These are phyloP conservation scores for Tachina fera DNA, from an alignment of 2,888 invertebrate species.

Conservation along the genomic window DNA sequence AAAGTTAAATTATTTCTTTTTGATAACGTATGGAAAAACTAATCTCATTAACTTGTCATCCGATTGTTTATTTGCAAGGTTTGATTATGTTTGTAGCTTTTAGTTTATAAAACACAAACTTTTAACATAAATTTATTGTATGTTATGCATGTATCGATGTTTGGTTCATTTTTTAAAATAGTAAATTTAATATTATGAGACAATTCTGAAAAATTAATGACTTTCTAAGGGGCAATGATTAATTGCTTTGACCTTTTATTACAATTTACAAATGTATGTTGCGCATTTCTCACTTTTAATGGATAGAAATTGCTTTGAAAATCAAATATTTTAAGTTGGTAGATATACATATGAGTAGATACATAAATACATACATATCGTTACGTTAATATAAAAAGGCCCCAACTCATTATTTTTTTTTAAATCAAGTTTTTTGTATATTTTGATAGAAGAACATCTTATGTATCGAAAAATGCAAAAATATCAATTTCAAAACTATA, in stretches of 20 bases:
- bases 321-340: no score
- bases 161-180: neutral
- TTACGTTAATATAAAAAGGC: no score
- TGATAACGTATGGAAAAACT: neutral
- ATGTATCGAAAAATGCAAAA: no score
- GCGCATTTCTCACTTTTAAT: neutral
- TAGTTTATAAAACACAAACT: neutral
- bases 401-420: no score
- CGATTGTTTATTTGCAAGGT: neutral
- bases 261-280: neutral
- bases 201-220: slow-evolving; percentile 3
- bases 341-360: no score
- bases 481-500: no score
- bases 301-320: neutral
- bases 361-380: no score
- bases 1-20: neutral
- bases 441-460: no score
- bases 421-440: no score
- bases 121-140: neutral
- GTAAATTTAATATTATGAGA: neutral
- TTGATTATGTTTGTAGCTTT: neutral
- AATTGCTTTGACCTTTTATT: neutral
- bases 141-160: neutral
- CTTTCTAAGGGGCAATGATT: slow-evolving; percentile 2
- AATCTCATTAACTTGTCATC: slow-evolving; percentile 11